Evolutionary conservation across 2,888 invertebrate species (phyloP), one percentile per base, ranked within the genome.

Genomic region (Alloplasta piceator): DNA sequence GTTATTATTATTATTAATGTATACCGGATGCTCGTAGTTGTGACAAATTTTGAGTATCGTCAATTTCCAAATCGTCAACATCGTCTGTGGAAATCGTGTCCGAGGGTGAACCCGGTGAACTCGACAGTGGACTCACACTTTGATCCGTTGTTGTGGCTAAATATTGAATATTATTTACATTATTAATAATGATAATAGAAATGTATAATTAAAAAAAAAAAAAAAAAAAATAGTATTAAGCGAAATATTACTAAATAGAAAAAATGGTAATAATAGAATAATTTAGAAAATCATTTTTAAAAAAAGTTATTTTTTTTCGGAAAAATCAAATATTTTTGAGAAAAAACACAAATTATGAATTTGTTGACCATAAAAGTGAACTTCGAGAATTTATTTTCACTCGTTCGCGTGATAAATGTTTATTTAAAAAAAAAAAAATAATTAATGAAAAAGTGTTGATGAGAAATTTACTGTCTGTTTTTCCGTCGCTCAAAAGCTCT

Each of bases 91-190:
- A 94, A 63, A 93, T 89, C 83, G 92, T 92, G 14, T 93, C 93
- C 0, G 94, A 93, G 2, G 90, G 87, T 26, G 92, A 92, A 39
- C 92, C 92, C 10, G 93, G 91, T 0, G 94, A 93, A 6, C 93
- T 93, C 4, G 94, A 94, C 71, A 93, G 87, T 5, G 94, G 93
- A 83, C 94, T 94, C 10, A 92, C 92, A 85, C 94, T 94, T 67
- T 93, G 92, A 88, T 93, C 93, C 5, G 94, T 94, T 6, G 94
- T 93, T 9, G 94, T 93, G 4, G 93, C 92, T 92, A 78, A 10
- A 58, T 64, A 16, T 26, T n/a, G n/a, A n/a, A n/a, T n/a, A n/a
- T n/a, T n/a, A n/a, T n/a, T n/a, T n/a, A n/a, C n/a, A n/a, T n/a
- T n/a, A n/a, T n/a, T n/a, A n/a, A n/a, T n/a, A n/a, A n/a, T n/a